phyloP scores from a whole-genome alignment of 30 jellyfish, hydroid and myxozoan genomes.

The Hydra vulgaris region DNA sequence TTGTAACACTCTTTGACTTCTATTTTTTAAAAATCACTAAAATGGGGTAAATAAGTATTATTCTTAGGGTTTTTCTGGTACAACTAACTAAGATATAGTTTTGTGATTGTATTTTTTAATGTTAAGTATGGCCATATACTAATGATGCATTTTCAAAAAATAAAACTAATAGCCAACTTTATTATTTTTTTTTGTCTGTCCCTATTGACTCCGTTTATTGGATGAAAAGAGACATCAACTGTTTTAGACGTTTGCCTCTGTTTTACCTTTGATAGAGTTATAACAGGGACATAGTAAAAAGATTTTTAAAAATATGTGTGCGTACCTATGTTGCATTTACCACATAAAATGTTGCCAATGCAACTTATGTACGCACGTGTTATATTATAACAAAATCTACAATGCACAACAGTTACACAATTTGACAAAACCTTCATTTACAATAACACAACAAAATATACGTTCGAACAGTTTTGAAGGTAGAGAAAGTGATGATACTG shows the following conservation, averaged over 20 bases:
- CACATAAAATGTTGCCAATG: too few species aligned
- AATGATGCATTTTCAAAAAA: not conserved
- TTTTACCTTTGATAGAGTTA: not conserved
- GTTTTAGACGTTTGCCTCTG: not conserved
- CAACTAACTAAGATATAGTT: not conserved
- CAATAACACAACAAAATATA: too few species aligned
- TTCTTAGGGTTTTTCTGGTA: not conserved
- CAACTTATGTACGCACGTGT: too few species aligned
- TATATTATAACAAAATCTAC: too few species aligned
- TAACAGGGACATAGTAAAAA: not conserved
- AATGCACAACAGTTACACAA: too few species aligned
- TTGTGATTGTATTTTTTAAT: not conserved
- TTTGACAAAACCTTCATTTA: too few species aligned
- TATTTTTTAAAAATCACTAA: not conserved
- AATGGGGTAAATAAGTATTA: not conserved
- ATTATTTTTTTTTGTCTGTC: not conserved
- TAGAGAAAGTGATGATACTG: too few species aligned
- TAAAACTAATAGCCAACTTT: not conserved
- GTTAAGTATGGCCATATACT: not conserved
- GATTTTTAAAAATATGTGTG: not conserved
- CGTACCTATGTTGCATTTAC: too few species aligned
- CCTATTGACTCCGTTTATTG: not conserved
- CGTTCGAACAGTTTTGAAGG: too few species aligned
- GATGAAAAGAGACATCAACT: not conserved
- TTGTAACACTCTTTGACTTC: too few species aligned